Base-by-base conservation (phyloP, 1,140 invertebrate genomes). In the Drosophila seguyi region DNA sequence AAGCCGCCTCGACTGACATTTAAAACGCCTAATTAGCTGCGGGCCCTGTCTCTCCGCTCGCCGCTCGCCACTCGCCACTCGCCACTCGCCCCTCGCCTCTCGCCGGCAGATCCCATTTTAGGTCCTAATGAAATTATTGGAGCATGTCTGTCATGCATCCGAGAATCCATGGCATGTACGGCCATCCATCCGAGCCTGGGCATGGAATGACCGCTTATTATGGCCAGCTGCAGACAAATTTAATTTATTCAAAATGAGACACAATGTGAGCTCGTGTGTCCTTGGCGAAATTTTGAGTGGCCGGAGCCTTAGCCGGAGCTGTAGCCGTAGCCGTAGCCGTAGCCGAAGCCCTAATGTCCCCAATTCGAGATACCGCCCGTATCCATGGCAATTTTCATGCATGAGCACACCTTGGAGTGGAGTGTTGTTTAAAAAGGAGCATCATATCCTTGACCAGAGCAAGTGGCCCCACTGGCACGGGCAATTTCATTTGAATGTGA, bases 401-500 rank as follows among this genome's bases (percentile, higher is more conserved):
- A 67, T 80, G 76, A 63, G 44, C 76, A 66, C 76, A 76, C 66
- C 81, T 71, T 60, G 39, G 53, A 76, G 71, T 56, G 60, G 74
- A 75, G 58, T 60, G 58, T 67, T 76, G 84, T 79, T 79, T 76
- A 84, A 83, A 82, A 80, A 72, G 71, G 59, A 82, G 48, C 63
- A 66, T 44, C 57, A 66, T 53, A 79, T 74, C 58, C 76, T 80
- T 84, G 79, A 84, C 84, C 84, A 74, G 63, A 55, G 48, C 42
- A 36, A 76, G 53, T 63, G 62, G 45, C 41, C 52, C 53, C 61
- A 66, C 47, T n/a, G 45, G 65, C 75, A 79, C 62, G 80, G 81
- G 75, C 85, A 88, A 88, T 88, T 88, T 88, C 72, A 88, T 88
- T 88, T 88, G 84, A 90, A 88, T 90, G 84, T 72, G 61, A 60